phyloP scores from a whole-genome alignment of 2,113 vertebrate species.

The Pangasianodon hypophthalmus region DNA sequence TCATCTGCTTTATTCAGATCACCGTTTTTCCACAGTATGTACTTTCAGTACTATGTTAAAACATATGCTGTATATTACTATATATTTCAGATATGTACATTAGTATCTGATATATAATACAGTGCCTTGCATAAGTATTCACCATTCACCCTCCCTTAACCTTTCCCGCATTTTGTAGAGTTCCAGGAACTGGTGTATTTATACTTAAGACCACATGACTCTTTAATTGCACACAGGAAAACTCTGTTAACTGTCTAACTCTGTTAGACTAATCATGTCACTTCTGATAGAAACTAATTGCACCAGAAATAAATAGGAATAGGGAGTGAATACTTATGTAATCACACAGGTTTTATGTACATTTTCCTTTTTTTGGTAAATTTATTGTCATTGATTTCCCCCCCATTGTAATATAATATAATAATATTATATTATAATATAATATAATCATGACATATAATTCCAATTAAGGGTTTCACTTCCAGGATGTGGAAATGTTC shows the following conservation, averaged over 20 bases:
- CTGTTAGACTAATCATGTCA: background rate
- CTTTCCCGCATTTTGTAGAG: background rate
- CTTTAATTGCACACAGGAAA: background rate
- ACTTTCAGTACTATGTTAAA: background rate
- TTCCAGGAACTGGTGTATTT: background rate
- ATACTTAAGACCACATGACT: background rate
- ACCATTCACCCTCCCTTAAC: background rate
- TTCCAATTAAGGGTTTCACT: background rate
- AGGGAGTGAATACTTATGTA: background rate
- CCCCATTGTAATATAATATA: background rate
- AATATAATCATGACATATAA: background rate
- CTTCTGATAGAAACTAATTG: background rate
- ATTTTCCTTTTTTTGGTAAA: background rate
- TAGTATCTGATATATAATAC: background rate
- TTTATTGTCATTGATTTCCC: background rate
- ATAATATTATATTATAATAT: background rate
- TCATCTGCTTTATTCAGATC: constrained; percentile 87
- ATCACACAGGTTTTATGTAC: background rate
- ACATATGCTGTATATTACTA: background rate
- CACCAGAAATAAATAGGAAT: background rate
- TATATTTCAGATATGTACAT: background rate
- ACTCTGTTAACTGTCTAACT: background rate
- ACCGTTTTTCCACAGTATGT: constrained; percentile 87
- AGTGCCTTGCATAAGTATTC: background rate
- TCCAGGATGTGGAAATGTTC: background rate